Evolutionary conservation across 2,113 vertebrate species (phyloP).

Genomic region (Hippoglossus stenolepis): DNA sequence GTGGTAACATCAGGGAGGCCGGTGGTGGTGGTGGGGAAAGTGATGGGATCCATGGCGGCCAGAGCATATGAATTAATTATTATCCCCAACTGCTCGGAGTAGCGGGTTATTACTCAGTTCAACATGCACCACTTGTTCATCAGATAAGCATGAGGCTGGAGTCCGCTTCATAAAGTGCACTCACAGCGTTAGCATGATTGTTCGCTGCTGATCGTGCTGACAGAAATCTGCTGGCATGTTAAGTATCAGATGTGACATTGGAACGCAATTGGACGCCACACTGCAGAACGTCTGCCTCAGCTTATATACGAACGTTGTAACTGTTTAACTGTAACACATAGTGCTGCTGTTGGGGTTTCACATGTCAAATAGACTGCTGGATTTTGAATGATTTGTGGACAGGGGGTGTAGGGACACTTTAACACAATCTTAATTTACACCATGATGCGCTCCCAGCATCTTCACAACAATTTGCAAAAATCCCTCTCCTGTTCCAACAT

Average conservation of each 20-base stretch:
- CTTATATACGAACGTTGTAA: too few species aligned
- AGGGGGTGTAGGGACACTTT: background rate
- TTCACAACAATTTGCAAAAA: background rate
- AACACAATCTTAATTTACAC: background rate
- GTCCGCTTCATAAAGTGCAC: conserved; percentile 41
- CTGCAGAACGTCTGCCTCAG: background rate
- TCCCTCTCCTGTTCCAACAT: background rate
- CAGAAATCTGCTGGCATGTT: conserved; percentile 43
- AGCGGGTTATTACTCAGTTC: conserved; percentile 64
- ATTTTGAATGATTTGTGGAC: background rate
- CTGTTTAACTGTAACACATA: too few species aligned
- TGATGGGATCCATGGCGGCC: conserved; percentile 21
- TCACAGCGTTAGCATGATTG: conserved; percentile 5
- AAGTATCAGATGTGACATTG: conserved; percentile 33
- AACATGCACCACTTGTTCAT: conserved; percentile 56
- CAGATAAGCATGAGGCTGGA: conserved; percentile 55
- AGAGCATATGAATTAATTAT: conserved; percentile 56
- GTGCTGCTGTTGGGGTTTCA: background rate
- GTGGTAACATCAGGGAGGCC: conserved; percentile 17
- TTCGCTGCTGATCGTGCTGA: conserved; percentile 31
- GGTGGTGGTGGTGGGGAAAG: background rate
- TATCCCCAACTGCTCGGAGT: conserved; percentile 31
- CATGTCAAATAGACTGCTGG: background rate
- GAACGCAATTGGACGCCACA: background rate
- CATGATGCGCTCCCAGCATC: background rate